phyloP scores from a whole-genome alignment of 2,888 invertebrate species.

The Aproaerema taeniolella region DNA sequence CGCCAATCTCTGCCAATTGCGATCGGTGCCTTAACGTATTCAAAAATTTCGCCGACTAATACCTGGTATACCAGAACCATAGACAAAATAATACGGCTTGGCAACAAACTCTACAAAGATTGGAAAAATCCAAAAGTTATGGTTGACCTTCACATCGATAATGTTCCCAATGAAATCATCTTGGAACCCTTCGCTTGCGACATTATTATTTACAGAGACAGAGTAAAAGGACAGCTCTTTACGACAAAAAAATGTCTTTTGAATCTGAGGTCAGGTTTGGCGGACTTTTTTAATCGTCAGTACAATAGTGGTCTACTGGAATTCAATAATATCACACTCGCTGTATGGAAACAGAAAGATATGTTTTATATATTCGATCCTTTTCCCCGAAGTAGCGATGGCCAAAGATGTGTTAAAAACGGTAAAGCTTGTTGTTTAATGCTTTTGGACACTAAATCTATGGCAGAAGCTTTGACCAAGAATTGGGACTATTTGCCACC shows the following conservation, averaged over 20 bases:
- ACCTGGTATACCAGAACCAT: constrained; percentile 77
- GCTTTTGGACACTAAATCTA: constrained; percentile 76
- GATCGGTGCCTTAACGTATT: constrained; percentile 78
- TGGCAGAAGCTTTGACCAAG: constrained; percentile 68
- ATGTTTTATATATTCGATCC: constrained; percentile 82
- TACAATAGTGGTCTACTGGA: constrained; percentile 73
- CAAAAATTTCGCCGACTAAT: constrained; percentile 80
- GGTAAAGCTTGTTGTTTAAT: constrained; percentile 81
- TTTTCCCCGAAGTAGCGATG: constrained; percentile 78
- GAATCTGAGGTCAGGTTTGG: constrained; percentile 62
- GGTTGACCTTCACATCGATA: constrained; percentile 68
- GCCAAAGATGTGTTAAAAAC: constrained; percentile 66
- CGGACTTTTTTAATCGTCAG: constrained; percentile 73
- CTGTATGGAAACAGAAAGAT: constrained; percentile 79
- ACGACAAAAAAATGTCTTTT: constrained; percentile 72
- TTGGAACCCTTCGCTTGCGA: constrained; percentile 77
- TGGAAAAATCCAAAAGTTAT: constrained; percentile 64
- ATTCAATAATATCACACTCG: constrained; percentile 77
- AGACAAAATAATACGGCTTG: constrained; percentile 77
- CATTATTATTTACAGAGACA: constrained; percentile 75
- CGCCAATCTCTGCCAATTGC: constrained; percentile 79
- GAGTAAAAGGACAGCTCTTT: constrained; percentile 63
- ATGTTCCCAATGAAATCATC: constrained; percentile 74
- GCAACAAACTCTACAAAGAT: constrained; percentile 77
- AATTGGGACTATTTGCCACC: constrained; percentile 71